Percentiles rank a stretch among this genome's conserved stretches.
phyloP scores from a whole-genome alignment of 2,888 invertebrate genomes.

The Phaedon cochleariae region DNA sequence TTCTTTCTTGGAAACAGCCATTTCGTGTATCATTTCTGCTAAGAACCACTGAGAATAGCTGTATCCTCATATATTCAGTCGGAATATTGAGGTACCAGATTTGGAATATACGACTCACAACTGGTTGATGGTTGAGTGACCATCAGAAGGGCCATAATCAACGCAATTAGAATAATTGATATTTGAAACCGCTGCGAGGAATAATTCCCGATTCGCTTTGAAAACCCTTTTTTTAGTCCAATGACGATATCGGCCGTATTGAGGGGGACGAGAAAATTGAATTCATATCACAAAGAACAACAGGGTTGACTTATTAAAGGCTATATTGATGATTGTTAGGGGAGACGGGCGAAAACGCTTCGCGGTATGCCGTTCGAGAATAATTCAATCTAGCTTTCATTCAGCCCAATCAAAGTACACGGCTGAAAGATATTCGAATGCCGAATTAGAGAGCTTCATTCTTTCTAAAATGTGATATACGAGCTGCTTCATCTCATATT shows the following conservation, averaged over 20 bases:
- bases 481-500: too few species aligned
- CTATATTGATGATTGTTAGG: not conserved
- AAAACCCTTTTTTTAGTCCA: not conserved
- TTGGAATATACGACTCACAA: too few species aligned
- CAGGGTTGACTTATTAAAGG: not conserved
- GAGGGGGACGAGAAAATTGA: not conserved
- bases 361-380: not conserved
- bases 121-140: too few species aligned
- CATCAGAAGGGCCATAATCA: not conserved
- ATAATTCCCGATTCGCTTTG: slow-evolving; percentile 8
- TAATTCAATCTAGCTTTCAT: not conserved
- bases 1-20: too few species aligned
- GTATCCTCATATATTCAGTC: too few species aligned
- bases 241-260: not conserved
- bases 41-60: too few species aligned
- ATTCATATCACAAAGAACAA: not conserved
- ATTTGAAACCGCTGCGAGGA: not conserved
- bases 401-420: not conserved
- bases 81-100: too few species aligned
- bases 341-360: not conserved
- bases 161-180: slow-evolving; percentile 13
- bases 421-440: not conserved
- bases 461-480: too few species aligned
- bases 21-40: too few species aligned
- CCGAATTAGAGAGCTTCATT: too few species aligned